phyloP scores from a whole-genome alignment of 2,113 vertebrate genomes.

The Sclerurus mexicanus region DNA sequence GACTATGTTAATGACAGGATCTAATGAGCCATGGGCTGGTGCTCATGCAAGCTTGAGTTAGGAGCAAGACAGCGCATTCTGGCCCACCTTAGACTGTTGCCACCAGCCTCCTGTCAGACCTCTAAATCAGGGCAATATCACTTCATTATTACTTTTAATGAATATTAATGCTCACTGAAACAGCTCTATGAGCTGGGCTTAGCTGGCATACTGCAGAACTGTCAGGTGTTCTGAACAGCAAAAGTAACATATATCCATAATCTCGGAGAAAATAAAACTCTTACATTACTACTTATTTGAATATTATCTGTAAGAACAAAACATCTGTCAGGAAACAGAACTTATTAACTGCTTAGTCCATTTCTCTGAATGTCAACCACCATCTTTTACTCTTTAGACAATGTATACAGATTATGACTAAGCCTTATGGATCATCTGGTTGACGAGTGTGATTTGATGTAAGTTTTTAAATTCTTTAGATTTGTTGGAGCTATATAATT shows the following conservation, averaged over 20 bases:
- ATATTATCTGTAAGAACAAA: not conserved
- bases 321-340: not conserved
- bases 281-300: not conserved
- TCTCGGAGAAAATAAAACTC: not conserved
- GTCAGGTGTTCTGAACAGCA: not conserved
- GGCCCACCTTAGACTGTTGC: not conserved
- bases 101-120: not conserved
- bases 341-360: not conserved
- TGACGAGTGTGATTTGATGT: not conserved
- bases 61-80: not conserved
- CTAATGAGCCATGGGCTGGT: not conserved
- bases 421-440: not conserved
- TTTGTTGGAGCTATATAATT: not conserved
- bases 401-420: not conserved
- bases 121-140: not conserved
- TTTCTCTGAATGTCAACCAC: not conserved
- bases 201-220: not conserved
- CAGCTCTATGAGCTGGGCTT: not conserved
- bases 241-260: not conserved
- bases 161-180: conserved; percentile 14
- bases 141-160: not conserved
- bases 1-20: not conserved
- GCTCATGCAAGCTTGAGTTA: fast-evolving
- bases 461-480: not conserved
- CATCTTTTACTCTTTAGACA: not conserved